phyloP scores from a whole-genome alignment of 2,113 vertebrate genomes.

The Cyprinus carpio region DNA sequence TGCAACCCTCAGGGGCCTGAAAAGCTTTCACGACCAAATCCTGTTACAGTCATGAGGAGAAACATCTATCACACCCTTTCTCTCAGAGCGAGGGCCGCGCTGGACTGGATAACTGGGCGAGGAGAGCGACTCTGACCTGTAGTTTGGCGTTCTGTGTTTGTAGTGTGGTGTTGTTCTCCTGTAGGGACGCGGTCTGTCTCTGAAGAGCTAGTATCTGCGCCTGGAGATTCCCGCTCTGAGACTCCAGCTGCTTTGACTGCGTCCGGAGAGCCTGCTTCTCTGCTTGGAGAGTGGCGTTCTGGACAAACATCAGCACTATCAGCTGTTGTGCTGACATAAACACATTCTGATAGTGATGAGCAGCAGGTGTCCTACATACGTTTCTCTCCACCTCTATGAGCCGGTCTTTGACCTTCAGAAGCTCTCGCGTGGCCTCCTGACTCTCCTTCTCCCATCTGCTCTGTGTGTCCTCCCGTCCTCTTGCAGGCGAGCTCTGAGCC shows the following conservation, averaged over 20 bases:
- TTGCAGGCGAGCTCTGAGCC: constrained; percentile 85
- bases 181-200: constrained; percentile 89
- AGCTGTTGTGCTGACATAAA: background rate
- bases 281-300: constrained; percentile 98
- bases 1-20: background rate
- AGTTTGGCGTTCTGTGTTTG: constrained; percentile 98
- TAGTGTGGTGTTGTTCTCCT: constrained; percentile 93
- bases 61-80: background rate
- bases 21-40: background rate
- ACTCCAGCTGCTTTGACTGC: constrained; percentile 93
- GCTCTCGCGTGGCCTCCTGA: constrained; percentile 92
- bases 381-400: constrained; percentile 98
- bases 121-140: constrained; percentile 77
- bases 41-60: background rate
- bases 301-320: constrained; percentile 26
- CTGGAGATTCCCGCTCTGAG: constrained; percentile 93
- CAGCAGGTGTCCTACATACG: constrained; percentile 74
- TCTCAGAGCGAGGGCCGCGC: too few species aligned
- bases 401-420: constrained; percentile 94
- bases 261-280: constrained; percentile 95
- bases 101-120: too few species aligned
- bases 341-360: background rate
- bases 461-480: constrained; percentile 79
- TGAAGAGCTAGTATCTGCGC: constrained; percentile 95
- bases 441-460: constrained; percentile 92